Evolutionary conservation across 2,888 invertebrate species (phyloP).

Genomic region (Caenorhabditis japonica): DNA sequence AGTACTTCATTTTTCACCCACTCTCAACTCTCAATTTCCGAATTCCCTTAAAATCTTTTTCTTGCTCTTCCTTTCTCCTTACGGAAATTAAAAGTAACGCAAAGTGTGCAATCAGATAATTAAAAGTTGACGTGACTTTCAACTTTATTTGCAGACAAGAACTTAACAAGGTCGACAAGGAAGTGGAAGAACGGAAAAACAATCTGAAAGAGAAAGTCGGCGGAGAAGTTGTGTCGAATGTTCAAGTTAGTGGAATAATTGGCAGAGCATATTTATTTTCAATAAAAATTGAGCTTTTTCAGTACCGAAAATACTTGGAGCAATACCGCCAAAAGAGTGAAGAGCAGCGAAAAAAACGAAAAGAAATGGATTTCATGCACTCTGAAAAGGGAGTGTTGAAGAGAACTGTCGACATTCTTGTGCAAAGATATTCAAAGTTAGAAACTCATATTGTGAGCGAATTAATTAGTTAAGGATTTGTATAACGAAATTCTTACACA

Average conservation of each 20-base stretch:
- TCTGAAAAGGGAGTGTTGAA: conserved; percentile 86
- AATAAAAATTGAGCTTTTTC: conserved; percentile 49
- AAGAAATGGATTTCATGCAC: conserved; percentile 84
- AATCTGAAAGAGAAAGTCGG: conserved; percentile 41
- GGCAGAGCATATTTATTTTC: conserved; percentile 1
- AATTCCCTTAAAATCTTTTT: background rate
- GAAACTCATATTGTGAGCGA: conserved; percentile 81
- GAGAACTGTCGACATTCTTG: conserved; percentile 85
- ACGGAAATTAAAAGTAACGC: no score
- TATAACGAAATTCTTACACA: conserved; percentile 43
- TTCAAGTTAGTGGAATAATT: conserved; percentile 36
- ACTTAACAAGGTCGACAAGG: conserved; percentile 32
- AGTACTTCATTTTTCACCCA: conserved; percentile 8
- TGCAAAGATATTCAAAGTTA: conserved; percentile 79
- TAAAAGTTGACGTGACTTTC: background rate
- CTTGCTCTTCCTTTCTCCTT: background rate
- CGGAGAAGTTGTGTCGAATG: conserved; percentile 49
- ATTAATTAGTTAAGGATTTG: background rate
- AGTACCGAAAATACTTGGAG: conserved; percentile 88
- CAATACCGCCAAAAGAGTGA: conserved; percentile 87
- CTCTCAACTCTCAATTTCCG: conserved; percentile 11
- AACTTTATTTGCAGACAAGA: conserved; percentile 43
- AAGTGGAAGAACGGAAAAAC: conserved; percentile 37
- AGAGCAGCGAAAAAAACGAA: conserved; percentile 86
- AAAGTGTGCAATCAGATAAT: background rate